phyloP scores from a whole-genome alignment of 2,113 vertebrate genomes.

The Bos indicus region DNA sequence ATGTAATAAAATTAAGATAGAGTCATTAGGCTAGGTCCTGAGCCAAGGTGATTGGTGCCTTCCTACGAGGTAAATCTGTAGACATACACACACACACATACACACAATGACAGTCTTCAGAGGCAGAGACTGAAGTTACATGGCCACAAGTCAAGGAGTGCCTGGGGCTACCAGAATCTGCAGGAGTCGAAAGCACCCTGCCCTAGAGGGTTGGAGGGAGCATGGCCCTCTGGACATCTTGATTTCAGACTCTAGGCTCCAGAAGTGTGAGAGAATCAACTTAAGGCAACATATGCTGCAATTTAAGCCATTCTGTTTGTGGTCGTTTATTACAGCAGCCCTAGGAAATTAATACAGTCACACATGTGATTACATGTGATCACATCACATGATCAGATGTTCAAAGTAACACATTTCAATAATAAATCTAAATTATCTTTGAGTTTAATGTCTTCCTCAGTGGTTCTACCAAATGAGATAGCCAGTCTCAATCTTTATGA shows the following conservation, averaged over 20 bases:
- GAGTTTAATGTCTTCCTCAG: neutral
- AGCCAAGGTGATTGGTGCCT: neutral
- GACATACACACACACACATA: neutral
- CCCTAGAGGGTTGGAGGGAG: accelerated
- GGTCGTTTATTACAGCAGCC: neutral
- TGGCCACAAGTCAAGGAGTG: neutral
- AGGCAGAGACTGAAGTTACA: neutral
- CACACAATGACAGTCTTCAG: neutral
- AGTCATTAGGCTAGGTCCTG: neutral
- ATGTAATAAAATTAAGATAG: neutral
- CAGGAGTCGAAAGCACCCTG: neutral
- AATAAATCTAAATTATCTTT: neutral
- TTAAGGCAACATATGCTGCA: neutral
- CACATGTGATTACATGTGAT: neutral
- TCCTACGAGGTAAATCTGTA: neutral
- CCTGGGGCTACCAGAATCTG: neutral
- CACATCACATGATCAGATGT: neutral
- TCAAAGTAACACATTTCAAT: neutral
- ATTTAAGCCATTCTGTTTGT: neutral
- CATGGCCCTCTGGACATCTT: neutral
- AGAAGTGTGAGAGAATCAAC: neutral
- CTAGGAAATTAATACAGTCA: neutral
- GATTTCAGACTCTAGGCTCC: neutral
- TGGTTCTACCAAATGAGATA: neutral
- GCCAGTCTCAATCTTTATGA: neutral